Evolutionary conservation across 1,140 invertebrate genomes (phyloP).

Genomic region (Eumaeus atala): DNA sequence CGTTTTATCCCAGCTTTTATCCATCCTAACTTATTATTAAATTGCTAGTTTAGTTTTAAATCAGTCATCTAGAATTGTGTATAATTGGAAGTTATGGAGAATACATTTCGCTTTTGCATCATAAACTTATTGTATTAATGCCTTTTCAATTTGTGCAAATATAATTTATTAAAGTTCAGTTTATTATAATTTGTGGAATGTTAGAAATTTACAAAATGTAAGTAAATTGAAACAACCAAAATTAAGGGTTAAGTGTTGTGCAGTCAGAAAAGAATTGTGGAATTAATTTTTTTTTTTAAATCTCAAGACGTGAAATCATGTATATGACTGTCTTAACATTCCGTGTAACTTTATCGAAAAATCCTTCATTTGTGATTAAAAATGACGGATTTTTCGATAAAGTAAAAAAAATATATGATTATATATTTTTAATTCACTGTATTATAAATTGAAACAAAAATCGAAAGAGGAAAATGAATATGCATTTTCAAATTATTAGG

Average conservation of each 20-base stretch:
- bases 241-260: no score
- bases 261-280: neutral
- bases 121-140: neutral
- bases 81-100: neutral
- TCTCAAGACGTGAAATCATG: no score
- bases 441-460: no score
- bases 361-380: no score
- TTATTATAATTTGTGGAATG: constrained; percentile 3
- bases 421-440: no score
- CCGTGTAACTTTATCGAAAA: no score
- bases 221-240: neutral
- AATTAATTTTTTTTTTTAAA: neutral
- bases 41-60: constrained; percentile 1
- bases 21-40: constrained; percentile 3
- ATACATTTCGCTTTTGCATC: neutral
- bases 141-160: constrained; percentile 8
- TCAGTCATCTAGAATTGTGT: neutral
- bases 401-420: no score
- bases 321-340: no score
- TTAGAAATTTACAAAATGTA: neutral
- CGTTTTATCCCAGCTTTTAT: neutral
- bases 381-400: no score
- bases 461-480: no score
- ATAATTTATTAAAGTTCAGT: neutral
- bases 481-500: no score